A percentile compares a stretch with the other conserved stretches of the same genome.
These are phyloP conservation scores for Entomyzon cyanotis DNA, from an alignment of 2,113 vertebrate genomes.

Conservation along the genomic window DNA sequence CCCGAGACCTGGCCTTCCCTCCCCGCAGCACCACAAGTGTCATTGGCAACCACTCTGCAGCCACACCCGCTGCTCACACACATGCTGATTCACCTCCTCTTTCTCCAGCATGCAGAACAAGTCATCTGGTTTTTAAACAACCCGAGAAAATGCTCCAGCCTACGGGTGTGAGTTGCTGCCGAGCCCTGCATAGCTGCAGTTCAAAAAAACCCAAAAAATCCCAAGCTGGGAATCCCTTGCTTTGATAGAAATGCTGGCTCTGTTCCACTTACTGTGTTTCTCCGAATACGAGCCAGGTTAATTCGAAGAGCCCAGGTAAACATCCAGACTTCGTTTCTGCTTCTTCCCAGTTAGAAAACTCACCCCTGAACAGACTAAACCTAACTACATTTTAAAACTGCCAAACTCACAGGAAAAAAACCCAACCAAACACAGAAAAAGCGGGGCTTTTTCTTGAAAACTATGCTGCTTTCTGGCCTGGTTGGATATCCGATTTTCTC, in stretches of 20 bases:
- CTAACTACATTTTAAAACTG: not conserved
- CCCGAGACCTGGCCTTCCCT: not conserved
- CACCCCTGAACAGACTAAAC: not conserved
- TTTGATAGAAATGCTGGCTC: not conserved
- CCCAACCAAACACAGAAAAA: not conserved
- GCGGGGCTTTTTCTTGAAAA: not conserved
- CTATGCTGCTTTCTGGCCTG: not conserved
- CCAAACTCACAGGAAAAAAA: not conserved
- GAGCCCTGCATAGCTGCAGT: not conserved
- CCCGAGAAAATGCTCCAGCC: accelerated
- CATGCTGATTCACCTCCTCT: too few species aligned
- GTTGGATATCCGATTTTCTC: not conserved
- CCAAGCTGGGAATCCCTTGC: not conserved
- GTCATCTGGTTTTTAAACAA: not conserved
- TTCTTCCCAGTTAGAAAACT: not conserved
- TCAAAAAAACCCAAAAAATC: not conserved
- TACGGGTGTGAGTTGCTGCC: accelerated
- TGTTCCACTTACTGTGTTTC: not conserved
- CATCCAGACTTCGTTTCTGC: not conserved
- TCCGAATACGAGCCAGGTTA: not conserved
- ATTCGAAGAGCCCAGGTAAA: not conserved
- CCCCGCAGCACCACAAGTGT: not conserved
- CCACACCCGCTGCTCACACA: accelerated
- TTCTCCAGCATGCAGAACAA: not conserved
- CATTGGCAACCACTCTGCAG: not conserved